phyloP scores from a whole-genome alignment of 2,888 invertebrate species.

The Zygaena filipendulae region DNA sequence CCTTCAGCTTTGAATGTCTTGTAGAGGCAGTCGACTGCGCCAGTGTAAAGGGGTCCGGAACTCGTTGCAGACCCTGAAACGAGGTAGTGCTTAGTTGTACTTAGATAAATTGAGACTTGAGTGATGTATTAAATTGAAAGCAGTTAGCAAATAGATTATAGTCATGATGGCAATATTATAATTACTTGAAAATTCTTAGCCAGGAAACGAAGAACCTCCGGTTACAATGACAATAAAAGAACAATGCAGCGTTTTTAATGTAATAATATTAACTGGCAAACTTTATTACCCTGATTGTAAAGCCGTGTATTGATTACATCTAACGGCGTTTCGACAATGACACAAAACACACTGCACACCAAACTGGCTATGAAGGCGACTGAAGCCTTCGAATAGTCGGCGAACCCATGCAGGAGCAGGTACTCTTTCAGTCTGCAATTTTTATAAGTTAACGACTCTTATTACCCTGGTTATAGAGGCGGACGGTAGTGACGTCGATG shows the following conservation, averaged over 20 bases:
- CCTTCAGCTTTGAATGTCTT: constrained; percentile 85
- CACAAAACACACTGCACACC: constrained; percentile 79
- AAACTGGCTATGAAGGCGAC: constrained; percentile 79
- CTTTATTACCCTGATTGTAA: constrained; percentile 84
- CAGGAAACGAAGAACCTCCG: too few relatives aligned
- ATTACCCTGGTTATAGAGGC: constrained; percentile 89
- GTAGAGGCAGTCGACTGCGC: constrained; percentile 78
- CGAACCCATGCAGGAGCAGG: constrained; percentile 32
- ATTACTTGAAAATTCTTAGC: too few relatives aligned
- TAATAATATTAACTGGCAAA: constrained; percentile 3
- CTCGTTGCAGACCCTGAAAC: constrained; percentile 68
- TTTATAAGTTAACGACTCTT: constrained; percentile 2
- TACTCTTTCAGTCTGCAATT: constrained; percentile 45
- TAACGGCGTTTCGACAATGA: constrained; percentile 84
- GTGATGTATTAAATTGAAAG: too few relatives aligned
- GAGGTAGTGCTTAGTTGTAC: too few relatives aligned
- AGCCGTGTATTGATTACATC: constrained; percentile 88
- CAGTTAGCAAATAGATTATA: too few relatives aligned
- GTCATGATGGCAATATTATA: too few relatives aligned
- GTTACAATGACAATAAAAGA: too few relatives aligned
- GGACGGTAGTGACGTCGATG: constrained; percentile 87
- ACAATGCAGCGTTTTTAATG: too few relatives aligned
- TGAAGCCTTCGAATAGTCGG: constrained; percentile 65
- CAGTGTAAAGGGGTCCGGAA: constrained; percentile 76
- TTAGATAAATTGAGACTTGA: background rate